These are phyloP conservation scores for Scaptomyza reducta DNA, from an alignment of 2,888 invertebrate species.

Conservation along the genomic window DNA sequence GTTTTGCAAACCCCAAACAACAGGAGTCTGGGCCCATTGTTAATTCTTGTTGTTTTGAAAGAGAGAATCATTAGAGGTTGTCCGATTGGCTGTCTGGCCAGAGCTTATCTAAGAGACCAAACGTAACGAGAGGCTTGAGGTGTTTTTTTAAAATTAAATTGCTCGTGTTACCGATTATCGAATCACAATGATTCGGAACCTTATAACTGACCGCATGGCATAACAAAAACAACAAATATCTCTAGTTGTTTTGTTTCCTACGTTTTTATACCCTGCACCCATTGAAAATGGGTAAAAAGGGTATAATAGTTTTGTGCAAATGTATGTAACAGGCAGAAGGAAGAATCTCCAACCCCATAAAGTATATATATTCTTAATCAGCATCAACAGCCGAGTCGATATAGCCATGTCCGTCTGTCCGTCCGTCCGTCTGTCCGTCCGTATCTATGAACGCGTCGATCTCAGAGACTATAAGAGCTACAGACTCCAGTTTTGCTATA, in stretches of 20 bases:
- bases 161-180: constrained; percentile 32
- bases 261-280: too few relatives aligned
- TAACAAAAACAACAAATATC: constrained; percentile 15
- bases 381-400: too few relatives aligned
- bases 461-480: too few relatives aligned
- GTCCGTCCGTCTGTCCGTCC: too few relatives aligned
- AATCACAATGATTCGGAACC: constrained; percentile 23
- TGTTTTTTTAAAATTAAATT: constrained; percentile 16
- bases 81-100: background rate
- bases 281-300: too few relatives aligned
- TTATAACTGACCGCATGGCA: constrained; percentile 15
- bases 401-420: too few relatives aligned
- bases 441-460: too few relatives aligned
- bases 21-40: constrained; percentile 4
- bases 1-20: background rate
- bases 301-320: too few relatives aligned
- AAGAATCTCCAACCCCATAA: too few relatives aligned
- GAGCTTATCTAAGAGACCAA: constrained; percentile 35
- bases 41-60: constrained; percentile 2
- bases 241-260: constrained; percentile 7
- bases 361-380: too few relatives aligned
- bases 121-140: background rate
- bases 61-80: constrained; percentile 12
- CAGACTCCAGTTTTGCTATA: too few relatives aligned
- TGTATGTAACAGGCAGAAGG: too few relatives aligned